A percentile compares a stretch with the other conserved stretches of the same genome.
phyloP scores from a whole-genome alignment of 2,797 vertebrate genomes.

The Ctenopoma kingsleyae region DNA sequence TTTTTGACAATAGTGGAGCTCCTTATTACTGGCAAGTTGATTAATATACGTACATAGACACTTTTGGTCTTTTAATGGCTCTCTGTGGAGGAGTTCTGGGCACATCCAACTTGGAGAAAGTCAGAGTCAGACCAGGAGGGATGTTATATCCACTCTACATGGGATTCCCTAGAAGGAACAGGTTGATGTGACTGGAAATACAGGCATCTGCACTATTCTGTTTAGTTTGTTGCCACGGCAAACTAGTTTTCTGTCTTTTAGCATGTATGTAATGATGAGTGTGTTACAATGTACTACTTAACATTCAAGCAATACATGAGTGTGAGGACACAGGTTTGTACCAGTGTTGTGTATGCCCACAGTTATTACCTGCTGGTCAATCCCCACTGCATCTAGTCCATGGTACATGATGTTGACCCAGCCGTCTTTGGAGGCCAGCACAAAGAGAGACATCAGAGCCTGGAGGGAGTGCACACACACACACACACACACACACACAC shows the following conservation, averaged over 20 bases:
- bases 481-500: too few relatives aligned
- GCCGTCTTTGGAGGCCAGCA: constrained; percentile 97
- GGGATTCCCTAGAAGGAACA: constrained; percentile 10
- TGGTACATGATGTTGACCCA: constrained; percentile 99
- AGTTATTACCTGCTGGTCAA: constrained; percentile 93
- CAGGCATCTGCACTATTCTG: not conserved
- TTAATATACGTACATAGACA: too few relatives aligned
- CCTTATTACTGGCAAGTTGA: too few relatives aligned
- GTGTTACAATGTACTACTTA: too few relatives aligned
- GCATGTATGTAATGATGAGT: not conserved
- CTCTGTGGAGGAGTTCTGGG: constrained; percentile 3
- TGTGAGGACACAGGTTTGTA: not conserved
- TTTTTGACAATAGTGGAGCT: not conserved
- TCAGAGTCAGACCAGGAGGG: constrained; percentile 5
- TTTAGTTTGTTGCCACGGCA: not conserved
- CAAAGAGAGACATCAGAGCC: constrained; percentile 98
- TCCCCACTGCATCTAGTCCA: constrained; percentile 94
- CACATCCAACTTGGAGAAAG: too few relatives aligned
- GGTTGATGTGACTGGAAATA: not conserved
- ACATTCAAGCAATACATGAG: not conserved
- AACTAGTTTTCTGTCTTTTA: not conserved
- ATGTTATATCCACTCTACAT: constrained; percentile 15
- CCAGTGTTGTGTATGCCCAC: not conserved
- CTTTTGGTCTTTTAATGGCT: not conserved
- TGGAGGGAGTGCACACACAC: constrained; percentile 56